Base-by-base conservation (phyloP, 2,797 vertebrate species). In the Paratrypauchen microcephalus region DNA sequence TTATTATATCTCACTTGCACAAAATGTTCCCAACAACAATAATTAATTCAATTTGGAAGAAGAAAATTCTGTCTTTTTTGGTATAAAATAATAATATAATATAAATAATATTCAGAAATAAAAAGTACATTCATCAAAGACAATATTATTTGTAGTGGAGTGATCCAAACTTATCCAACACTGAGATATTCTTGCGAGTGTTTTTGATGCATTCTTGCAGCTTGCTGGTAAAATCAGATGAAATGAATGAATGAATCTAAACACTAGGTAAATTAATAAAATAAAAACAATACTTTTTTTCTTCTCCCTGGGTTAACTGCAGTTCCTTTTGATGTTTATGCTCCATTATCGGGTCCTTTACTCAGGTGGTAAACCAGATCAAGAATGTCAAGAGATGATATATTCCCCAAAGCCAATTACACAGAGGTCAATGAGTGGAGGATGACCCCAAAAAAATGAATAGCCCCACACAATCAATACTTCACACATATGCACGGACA, bases 361-460 rank as follows among this genome's bases (percentile, higher is more conserved):
- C 74, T 81, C 56, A 76, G 57, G 71, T 82, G 77, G 76, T 85
- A 87, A 87, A 86, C 86, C 88, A 78, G 77, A 87, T 81, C 80
- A 32, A 83, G 57, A 76, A 78, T 70, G 78, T 83, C 85, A 86
- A 50, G 70, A 77, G 86, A 78, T 82, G 86, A 86, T 88, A 86
- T 80, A 74, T 79, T 86, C 84, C 84, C 78, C 79, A 77, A 60
- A 85, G 82, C 82, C 89, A 90, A 92, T 91, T 91, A 91, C 84
- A 88, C 58, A 64, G 80, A 90, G 87, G 84, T 88, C 83, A 90
- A 86, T 84, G 82, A 89, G 85, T 55, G 5, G 70, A 88, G 74
- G 76, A 84, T 87, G 81, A 89, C 86, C 80, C 84, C 84, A 81
- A 78, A 70, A 70, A 84, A 84, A 86, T 62, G 82, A 90, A 86